Evolutionary conservation across 1,140 invertebrate genomes (phyloP).

Genomic region (Cherax destructor): DNA sequence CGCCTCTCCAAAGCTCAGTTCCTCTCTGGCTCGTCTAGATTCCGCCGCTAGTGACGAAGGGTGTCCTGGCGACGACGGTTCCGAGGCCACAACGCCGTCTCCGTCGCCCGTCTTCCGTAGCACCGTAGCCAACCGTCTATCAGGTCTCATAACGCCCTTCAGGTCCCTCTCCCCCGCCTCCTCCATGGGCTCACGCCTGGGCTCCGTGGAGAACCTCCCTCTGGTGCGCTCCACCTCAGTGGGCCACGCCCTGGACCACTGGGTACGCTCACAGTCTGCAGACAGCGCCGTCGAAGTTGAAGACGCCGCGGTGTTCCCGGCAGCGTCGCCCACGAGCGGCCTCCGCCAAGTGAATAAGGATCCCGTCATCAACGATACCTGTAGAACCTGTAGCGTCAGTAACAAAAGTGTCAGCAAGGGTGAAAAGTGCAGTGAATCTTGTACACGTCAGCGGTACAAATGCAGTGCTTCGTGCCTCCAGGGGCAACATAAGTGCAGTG

Average conservation of each 20-base stretch:
- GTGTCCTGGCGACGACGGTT: slow-evolving; percentile 31
- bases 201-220: slow-evolving; percentile 58
- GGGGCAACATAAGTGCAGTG: no score
- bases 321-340: background rate
- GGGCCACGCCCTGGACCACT: slow-evolving; percentile 51
- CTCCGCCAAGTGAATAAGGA: background rate
- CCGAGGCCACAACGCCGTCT: slow-evolving; percentile 25
- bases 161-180: slow-evolving; percentile 66
- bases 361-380: background rate
- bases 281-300: slow-evolving; percentile 69
- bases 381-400: background rate
- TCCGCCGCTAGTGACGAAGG: slow-evolving; percentile 54
- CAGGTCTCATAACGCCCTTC: slow-evolving; percentile 55
- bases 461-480: no score
- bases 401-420: background rate
- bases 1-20: background rate
- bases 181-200: slow-evolving; percentile 64
- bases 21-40: slow-evolving; percentile 39
- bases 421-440: background rate
- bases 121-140: slow-evolving; percentile 27
- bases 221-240: slow-evolving; percentile 60
- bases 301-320: background rate
- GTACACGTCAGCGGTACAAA: background rate
- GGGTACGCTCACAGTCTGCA: slow-evolving; percentile 47
- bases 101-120: slow-evolving; percentile 37